Base-by-base conservation (phyloP, 2,113 vertebrate species). In the Mirounga angustirostris region DNA sequence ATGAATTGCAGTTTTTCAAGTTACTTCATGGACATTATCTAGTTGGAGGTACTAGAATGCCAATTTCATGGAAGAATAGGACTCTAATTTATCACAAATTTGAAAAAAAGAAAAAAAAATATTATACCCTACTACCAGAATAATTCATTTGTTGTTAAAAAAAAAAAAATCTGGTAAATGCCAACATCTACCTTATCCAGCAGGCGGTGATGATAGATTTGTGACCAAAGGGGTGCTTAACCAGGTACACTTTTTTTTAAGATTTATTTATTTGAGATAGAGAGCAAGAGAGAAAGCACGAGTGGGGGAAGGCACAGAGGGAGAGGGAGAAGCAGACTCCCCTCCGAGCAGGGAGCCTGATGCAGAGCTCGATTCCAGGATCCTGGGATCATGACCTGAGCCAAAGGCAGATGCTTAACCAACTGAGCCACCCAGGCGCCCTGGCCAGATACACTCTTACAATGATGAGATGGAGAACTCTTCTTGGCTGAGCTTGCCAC, bases 1-100 rank as follows among this genome's bases (percentile, higher is more conserved):
- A 96, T 69, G 9, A 89, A 89, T 79, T 93, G 21, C 13, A 78
- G 26, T 16, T 94, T 96, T 94, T 80, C 36, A 80, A 92, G 84
- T 90, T 81, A 50, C 46, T 95, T 94, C 43, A 26, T 54, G 7
- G 33, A 73, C 24, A 92, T 69, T 61, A 81, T 84, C 76, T 88
- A 63, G 11, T 76, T 69, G 46, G 58, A 79, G 4, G 36, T 28
- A 54, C 50, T 46, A 59, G 14, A 22, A 86, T 10, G 80, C 8
- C n/a, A 84, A 63, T 94, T 84, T 94, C 33, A 54, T 84, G 36
- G 28, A 74, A 92, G 28, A 93, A 52, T 40, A 30, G 74, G 43
- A 86, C 67, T 63, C 80, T 76, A 85, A 87, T 58, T 74, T 43
- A 92, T 82, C 94, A 88, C 36, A 91, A 61, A 67, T 74, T 76